These are phyloP conservation scores for Piprites chloris DNA, from an alignment of 2,113 vertebrate species.

Conservation along the genomic window DNA sequence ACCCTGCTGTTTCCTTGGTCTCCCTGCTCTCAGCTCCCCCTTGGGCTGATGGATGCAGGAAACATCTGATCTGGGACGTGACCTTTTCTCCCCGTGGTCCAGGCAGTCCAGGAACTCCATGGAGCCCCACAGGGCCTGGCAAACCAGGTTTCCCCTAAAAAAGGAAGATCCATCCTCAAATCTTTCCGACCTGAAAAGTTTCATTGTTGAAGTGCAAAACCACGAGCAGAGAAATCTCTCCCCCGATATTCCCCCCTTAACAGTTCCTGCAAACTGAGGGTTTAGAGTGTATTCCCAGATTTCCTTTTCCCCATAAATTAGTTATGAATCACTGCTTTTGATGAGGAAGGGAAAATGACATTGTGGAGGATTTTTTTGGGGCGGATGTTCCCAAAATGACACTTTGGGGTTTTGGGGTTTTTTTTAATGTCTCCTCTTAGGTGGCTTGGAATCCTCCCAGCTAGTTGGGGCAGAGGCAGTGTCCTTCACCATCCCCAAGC, in stretches of 20 bases:
- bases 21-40: not conserved
- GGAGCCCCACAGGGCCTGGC: not conserved
- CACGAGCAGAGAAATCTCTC: not conserved
- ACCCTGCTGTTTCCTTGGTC: not conserved
- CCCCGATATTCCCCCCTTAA: not conserved
- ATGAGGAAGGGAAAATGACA: not conserved
- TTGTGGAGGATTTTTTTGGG: no score
- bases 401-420: no score
- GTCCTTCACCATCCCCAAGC: constrained; percentile 70
- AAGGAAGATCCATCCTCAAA: not conserved
- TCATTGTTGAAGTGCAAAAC: not conserved
- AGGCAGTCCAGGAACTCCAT: not conserved
- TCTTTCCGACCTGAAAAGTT: not conserved
- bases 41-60: not conserved
- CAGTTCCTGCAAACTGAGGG: not conserved
- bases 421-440: constrained; percentile 44
- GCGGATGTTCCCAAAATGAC: no score
- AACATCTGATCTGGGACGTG: not conserved
- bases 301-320: not conserved
- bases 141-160: not conserved
- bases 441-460: constrained; percentile 73
- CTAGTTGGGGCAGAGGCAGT: constrained; percentile 62
- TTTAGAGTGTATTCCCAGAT: not conserved
- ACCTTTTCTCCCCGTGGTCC: not conserved
- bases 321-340: not conserved